Evolutionary conservation across 2,797 vertebrate species (phyloP).

Genomic region (Chaunax sp.): DNA sequence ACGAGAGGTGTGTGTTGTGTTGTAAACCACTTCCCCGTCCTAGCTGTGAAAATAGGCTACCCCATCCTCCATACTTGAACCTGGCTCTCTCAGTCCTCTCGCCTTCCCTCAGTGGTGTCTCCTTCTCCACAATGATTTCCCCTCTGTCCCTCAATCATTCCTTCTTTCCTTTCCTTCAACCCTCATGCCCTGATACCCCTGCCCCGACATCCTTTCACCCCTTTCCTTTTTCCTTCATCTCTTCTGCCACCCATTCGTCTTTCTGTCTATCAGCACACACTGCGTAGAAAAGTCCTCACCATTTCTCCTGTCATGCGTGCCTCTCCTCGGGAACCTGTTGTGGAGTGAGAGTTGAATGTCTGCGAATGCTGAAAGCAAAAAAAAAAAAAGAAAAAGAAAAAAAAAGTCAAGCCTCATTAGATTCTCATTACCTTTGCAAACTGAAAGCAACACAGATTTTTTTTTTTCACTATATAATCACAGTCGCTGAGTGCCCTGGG

Average conservation of each 20-base stretch:
- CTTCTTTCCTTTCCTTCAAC: background rate
- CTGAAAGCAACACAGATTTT: slow-evolving; percentile 84
- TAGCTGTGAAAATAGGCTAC: slow-evolving; percentile 44
- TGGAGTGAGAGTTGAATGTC: slow-evolving; percentile 47
- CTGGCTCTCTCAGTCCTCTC: background rate
- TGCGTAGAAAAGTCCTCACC: slow-evolving; percentile 34
- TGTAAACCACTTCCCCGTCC: slow-evolving; percentile 22
- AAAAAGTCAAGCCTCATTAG: slow-evolving; percentile 93
- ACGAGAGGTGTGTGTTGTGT: no score
- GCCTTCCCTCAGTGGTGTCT: background rate
- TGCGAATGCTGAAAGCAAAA: slow-evolving; percentile 36
- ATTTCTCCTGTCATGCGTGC: slow-evolving; percentile 37
- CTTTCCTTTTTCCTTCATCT: slow-evolving; percentile 22
- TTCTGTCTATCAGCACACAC: slow-evolving; percentile 50
- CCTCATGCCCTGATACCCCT: slow-evolving; percentile 3
- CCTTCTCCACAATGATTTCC: slow-evolving; percentile 9
- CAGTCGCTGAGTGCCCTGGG: slow-evolving; percentile 85
- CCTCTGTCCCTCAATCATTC: slow-evolving; percentile 14
- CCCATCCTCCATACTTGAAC: slow-evolving; percentile 33
- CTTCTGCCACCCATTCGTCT: slow-evolving; percentile 36
- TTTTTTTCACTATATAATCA: slow-evolving; percentile 83
- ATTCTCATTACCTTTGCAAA: slow-evolving; percentile 94
- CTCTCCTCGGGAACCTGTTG: slow-evolving; percentile 67
- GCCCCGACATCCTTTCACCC: background rate
- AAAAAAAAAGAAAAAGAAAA: slow-evolving; percentile 6